Evolutionary conservation across 2,888 invertebrate genomes (phyloP).

Genomic region (Ariolimax columbianus): DNA sequence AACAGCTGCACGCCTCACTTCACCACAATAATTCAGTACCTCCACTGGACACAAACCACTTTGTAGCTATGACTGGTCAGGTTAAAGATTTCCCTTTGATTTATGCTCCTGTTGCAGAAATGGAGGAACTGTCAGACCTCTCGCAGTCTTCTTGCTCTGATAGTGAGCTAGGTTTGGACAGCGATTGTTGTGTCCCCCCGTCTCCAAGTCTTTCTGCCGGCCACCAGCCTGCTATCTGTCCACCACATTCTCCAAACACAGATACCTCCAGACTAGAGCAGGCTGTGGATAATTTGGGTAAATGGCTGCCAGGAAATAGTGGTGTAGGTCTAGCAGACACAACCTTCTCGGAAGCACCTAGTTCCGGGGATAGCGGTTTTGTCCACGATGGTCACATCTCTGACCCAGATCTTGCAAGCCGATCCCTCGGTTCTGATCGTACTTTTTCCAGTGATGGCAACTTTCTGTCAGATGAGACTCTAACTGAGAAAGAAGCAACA

Average conservation of each 20-base stretch:
- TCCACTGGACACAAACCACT: slow-evolving; percentile 6
- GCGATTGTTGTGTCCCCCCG: neutral
- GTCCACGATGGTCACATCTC: slow-evolving; percentile 56
- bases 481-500: slow-evolving; percentile 28
- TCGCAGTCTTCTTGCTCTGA: slow-evolving; percentile 58
- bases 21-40: slow-evolving; percentile 29
- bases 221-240: neutral
- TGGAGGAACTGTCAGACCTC: slow-evolving; percentile 59
- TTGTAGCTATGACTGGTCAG: slow-evolving; percentile 20
- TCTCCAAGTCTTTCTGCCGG: slow-evolving; percentile 44
- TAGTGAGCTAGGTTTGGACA: slow-evolving; percentile 46
- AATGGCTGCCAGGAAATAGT: slow-evolving; percentile 34
- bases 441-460: slow-evolving; percentile 22
- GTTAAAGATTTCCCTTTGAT: slow-evolving; percentile 49
- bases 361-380: slow-evolving; percentile 58
- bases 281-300: slow-evolving; percentile 48
- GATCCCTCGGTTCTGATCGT: neutral
- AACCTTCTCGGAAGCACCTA: slow-evolving; percentile 54
- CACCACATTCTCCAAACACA: neutral
- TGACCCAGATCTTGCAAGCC: slow-evolving; percentile 54
- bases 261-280: slow-evolving; percentile 47
- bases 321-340: slow-evolving; percentile 46
- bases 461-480: slow-evolving; percentile 38
- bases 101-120: slow-evolving; percentile 58
- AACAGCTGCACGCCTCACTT: slow-evolving; percentile 29